Conservation (phyloP, 2,113 vertebrate species). For the Pogonocichla stellata region DNA sequence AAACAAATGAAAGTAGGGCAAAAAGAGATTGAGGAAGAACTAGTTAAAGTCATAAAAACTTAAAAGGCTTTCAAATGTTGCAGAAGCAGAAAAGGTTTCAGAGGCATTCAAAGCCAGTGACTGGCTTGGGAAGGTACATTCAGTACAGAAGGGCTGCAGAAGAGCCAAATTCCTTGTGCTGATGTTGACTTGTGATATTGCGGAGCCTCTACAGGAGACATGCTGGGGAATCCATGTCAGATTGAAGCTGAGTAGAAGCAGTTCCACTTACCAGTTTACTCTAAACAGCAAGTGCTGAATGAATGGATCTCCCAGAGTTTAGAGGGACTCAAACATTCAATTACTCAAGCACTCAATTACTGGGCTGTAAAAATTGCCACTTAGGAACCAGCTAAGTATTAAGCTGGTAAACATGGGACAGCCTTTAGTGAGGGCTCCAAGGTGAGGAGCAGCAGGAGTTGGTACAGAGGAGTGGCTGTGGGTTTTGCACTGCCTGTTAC, state of each 20-base stretch:
- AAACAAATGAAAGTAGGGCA: neutral
- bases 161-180: neutral
- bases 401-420: neutral
- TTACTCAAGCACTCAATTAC: neutral
- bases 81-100: neutral
- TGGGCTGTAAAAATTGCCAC: neutral
- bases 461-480: neutral
- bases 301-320: neutral
- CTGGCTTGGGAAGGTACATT: neutral
- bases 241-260: neutral
- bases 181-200: accelerated
- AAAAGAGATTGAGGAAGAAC: neutral
- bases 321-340: neutral
- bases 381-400: neutral
- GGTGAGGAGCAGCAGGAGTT: neutral
- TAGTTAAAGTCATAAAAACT: neutral
- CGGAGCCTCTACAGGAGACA: neutral
- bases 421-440: neutral
- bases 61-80: neutral
- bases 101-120: neutral
- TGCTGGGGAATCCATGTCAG: accelerated
- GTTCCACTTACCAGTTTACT: neutral
- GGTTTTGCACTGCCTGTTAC: neutral
- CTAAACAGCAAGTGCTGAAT: neutral
- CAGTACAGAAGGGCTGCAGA: neutral